Conservation (phyloP, 1,140 invertebrate genomes). For the Drosophila tropicalis region DNA sequence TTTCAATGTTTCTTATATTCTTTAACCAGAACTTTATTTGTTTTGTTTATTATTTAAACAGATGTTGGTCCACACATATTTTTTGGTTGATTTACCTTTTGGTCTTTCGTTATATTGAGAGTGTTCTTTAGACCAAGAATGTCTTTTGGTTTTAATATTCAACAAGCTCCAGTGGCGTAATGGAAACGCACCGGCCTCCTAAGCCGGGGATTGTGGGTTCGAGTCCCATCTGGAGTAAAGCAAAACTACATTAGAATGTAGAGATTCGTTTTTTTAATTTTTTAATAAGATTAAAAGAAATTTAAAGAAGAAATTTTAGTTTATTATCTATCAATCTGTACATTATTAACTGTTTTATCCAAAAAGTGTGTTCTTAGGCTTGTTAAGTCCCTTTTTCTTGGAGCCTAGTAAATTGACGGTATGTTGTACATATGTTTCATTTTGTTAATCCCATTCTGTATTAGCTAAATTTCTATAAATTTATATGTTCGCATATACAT, state of each 20-base stretch:
- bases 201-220: background rate
- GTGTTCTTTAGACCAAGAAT: background rate
- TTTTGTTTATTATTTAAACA: conserved; percentile 4
- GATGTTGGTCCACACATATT: background rate
- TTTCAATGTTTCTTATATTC: too few relatives aligned
- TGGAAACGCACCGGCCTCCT: conserved; percentile 11
- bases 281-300: too few relatives aligned
- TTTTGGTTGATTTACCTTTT: background rate
- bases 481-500: background rate
- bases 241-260: too few relatives aligned
- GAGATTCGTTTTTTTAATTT: too few relatives aligned
- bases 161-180: conserved; percentile 1
- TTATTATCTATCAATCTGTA: too few relatives aligned
- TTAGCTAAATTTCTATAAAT: background rate
- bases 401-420: too few relatives aligned
- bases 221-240: conserved; percentile 3
- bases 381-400: too few relatives aligned
- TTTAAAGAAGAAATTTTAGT: too few relatives aligned
- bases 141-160: conserved; percentile 34
- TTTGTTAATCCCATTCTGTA: background rate
- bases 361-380: too few relatives aligned
- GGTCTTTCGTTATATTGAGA: background rate
- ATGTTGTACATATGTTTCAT: background rate
- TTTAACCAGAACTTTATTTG: too few relatives aligned
- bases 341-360: too few relatives aligned